Evolutionary conservation across 2,888 invertebrate species (phyloP), one percentile per base, ranked within the genome.

Genomic region (Lasioglossum morio): DNA sequence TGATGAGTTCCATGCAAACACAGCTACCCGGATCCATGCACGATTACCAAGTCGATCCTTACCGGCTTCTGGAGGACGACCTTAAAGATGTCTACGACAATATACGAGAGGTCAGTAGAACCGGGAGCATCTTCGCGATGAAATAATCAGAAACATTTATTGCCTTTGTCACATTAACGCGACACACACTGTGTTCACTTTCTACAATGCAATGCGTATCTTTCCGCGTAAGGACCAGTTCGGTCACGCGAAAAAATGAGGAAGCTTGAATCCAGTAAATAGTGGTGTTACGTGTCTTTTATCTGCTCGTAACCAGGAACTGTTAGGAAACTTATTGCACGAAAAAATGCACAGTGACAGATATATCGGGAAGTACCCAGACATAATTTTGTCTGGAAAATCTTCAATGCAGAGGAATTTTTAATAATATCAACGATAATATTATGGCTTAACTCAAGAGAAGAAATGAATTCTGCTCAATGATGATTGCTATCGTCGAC

Each of bases 41-140:
- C 82, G 98, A 98, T 94, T 97, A 97, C 94, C 97, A 97, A 95
- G 96, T 98, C 91, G 98, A 98, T 96, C 98, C 98, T 86, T 98
- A 98, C 95, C 97, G 97, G 92, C 96, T 99, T 88, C 96, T 98
- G 87, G 98, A 98, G 93, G 97, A 98, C 93, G 98, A 99, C 95
- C 97, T 99, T 88, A 97, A 97, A 94, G 97, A 97, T 92, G 97
- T 99, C 92, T 98, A 98, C 95, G 97, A 97, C 92, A 98, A 98
- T 94, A 98, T 99, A 94, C 96, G 97, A 97, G 96, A 97, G 96
- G 98, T 98, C 95, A 96, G 87, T 87, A 1, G 12, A 23, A 10
- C 40, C 40, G 5, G 40, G 2, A n/a, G 23, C 53, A n/a, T 53
- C n/a, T 10, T 10, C 8, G 53, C 23, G 53, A n/a, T n/a, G 53